Conservation (phyloP, 2,797 vertebrate genomes). For the Neomorphus geoffroyi region DNA sequence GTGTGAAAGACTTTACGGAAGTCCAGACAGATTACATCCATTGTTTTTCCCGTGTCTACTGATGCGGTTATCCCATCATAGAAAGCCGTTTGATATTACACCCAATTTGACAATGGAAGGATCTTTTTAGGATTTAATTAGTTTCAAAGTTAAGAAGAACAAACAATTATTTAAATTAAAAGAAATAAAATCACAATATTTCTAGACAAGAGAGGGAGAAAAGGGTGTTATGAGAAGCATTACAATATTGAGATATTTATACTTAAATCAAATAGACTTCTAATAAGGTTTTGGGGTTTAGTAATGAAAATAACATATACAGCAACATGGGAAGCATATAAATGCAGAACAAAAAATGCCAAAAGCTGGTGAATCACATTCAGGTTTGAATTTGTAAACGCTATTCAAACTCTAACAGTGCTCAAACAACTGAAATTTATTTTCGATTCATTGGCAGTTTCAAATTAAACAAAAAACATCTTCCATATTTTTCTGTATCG, state of each 20-base stretch:
- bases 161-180: neutral
- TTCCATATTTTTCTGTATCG: neutral
- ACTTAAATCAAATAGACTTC: neutral
- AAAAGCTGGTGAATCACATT: neutral
- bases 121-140: neutral
- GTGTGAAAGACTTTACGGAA: no score
- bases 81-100: neutral
- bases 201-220: neutral
- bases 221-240: neutral
- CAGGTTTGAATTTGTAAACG: neutral
- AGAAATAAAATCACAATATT: no score
- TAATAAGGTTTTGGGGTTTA: rapidly evolving
- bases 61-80: no score
- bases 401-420: neutral
- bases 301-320: neutral
- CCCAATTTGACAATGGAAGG: neutral
- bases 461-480: neutral
- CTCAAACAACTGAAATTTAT: neutral
- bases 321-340: neutral
- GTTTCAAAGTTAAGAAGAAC: neutral
- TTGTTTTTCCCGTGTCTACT: no score
- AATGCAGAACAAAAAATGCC: neutral
- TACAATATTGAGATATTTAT: neutral
- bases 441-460: neutral
- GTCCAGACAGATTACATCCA: no score